Conservation (phyloP, 2,113 vertebrate species). For the Eretmochelys imbricata region DNA sequence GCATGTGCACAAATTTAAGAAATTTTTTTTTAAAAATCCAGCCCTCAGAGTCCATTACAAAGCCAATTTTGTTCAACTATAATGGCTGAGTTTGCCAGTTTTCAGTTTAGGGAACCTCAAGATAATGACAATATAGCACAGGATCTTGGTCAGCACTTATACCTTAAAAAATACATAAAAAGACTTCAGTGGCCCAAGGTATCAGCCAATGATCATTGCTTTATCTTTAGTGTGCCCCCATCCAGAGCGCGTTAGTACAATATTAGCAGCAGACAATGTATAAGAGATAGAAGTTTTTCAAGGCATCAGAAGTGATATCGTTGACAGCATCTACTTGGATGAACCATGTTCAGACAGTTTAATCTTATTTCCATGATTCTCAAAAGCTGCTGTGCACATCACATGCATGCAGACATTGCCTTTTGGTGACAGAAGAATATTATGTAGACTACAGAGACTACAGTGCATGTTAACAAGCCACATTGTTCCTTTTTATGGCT, state of each 20-base stretch:
- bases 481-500: background rate
- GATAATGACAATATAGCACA: accelerated
- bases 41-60: background rate
- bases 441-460: background rate
- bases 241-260: background rate
- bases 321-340: background rate
- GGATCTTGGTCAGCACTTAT: background rate
- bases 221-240: background rate
- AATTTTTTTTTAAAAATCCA: background rate
- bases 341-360: background rate
- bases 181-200: background rate
- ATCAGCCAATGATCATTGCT: background rate
- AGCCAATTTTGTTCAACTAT: background rate
- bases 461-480: background rate
- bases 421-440: background rate
- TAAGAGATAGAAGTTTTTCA: background rate
- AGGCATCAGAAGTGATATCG: background rate
- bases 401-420: background rate
- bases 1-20: background rate
- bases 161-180: background rate
- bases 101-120: background rate
- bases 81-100: background rate
- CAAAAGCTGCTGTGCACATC: background rate
- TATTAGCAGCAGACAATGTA: background rate
- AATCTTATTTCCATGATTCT: background rate